phyloP scores from a whole-genome alignment of 2,888 invertebrate species.

The Tryphoninae sp. region DNA sequence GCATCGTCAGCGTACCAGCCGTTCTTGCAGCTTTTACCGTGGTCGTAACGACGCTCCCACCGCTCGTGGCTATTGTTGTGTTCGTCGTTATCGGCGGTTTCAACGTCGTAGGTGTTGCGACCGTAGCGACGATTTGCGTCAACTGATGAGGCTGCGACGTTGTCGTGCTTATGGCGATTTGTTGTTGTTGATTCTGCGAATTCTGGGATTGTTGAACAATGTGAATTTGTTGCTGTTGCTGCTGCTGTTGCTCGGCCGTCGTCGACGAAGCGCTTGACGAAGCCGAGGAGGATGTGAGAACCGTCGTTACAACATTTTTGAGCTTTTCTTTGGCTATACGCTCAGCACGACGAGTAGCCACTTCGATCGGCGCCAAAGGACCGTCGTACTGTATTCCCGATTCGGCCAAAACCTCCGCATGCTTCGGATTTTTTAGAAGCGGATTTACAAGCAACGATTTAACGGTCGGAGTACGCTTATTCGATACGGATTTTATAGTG shows the following conservation, averaged over 20 bases:
- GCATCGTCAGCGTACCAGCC: slow-evolving; percentile 70
- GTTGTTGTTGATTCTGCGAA: slow-evolving; percentile 60
- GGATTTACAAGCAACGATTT: slow-evolving; percentile 90
- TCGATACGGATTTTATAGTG: slow-evolving; percentile 88
- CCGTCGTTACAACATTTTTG: slow-evolving; percentile 80
- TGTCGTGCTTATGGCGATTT: slow-evolving; percentile 69
- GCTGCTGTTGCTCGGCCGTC: slow-evolving; percentile 73
- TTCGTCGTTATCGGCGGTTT: slow-evolving; percentile 71
- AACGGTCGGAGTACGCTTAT: slow-evolving; percentile 88
- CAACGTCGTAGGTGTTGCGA: slow-evolving; percentile 67
- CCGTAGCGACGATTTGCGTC: slow-evolving; percentile 72
- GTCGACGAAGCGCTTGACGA: slow-evolving; percentile 70
- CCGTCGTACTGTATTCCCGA: slow-evolving; percentile 92
- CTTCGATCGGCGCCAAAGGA: slow-evolving; percentile 91
- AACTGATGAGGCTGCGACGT: slow-evolving; percentile 73
- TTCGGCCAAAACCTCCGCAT: slow-evolving; percentile 91
- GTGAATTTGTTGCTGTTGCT: slow-evolving; percentile 74
- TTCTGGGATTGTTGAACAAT: slow-evolving; percentile 67
- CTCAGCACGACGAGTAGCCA: slow-evolving; percentile 91
- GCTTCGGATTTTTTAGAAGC: slow-evolving; percentile 90
- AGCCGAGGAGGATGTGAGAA: slow-evolving; percentile 37
- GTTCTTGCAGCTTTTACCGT: slow-evolving; percentile 75
- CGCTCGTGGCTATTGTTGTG: slow-evolving; percentile 68
- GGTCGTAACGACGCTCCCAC: slow-evolving; percentile 67
- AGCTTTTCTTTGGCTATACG: slow-evolving; percentile 92